A percentile compares a stretch with the other conserved stretches of the same genome.
Evolutionary conservation across 2,113 vertebrate genomes (phyloP).

Genomic region (Brevimyrus niger): DNA sequence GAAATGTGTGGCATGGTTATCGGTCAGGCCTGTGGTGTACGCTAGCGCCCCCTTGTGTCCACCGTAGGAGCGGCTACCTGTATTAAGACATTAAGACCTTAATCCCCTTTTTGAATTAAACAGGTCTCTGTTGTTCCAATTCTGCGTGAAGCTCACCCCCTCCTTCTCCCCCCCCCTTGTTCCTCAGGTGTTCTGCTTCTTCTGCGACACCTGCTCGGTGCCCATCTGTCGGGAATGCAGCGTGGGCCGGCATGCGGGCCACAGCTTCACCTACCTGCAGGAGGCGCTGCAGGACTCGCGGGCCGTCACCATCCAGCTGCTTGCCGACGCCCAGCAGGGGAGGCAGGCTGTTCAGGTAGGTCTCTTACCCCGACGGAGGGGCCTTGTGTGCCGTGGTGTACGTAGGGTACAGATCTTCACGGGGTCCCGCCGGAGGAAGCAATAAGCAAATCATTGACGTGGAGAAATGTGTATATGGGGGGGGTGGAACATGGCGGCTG

Average conservation of each 20-base stretch:
- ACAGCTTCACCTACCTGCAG: conserved; percentile 93
- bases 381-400: neutral
- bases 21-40: neutral
- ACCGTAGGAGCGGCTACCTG: neutral
- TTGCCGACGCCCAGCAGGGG: conserved; percentile 92
- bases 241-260: conserved; percentile 81
- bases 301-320: conserved; percentile 88
- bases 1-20: neutral
- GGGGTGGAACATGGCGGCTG: neutral
- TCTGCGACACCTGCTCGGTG: conserved; percentile 91
- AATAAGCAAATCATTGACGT: neutral
- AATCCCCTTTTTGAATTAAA: neutral
- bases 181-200: conserved; percentile 84
- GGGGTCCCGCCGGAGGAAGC: neutral
- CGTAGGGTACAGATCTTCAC: neutral
- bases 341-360: conserved; percentile 92
- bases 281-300: conserved; percentile 91
- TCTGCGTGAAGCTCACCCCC: neutral
- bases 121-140: neutral
- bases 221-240: conserved; percentile 97
- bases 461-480: neutral
- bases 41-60: neutral
- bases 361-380: neutral
- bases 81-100: neutral
- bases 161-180: neutral